Base-by-base conservation (phyloP, 2,888 invertebrate genomes). In the Zygothrica quintamaculata region DNA sequence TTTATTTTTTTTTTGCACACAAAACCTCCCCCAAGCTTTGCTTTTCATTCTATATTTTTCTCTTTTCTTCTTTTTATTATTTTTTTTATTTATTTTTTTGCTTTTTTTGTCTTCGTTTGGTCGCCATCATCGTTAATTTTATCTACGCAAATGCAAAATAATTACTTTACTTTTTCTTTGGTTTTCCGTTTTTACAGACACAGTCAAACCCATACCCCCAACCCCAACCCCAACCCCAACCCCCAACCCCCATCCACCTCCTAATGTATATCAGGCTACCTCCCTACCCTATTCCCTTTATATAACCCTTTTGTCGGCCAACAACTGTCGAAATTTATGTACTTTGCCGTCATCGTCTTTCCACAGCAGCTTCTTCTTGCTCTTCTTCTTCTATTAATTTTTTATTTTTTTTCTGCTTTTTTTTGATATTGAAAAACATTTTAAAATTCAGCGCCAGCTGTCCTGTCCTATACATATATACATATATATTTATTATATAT, bases 131-230 rank as follows among this genome's bases (percentile, higher is more conserved):
- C 87, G 81, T 86, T 84, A 80, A 86, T 82, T 80, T 84, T 86
- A 84, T 86, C 82, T 87, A 87, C 81, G 81, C 82, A 84, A 81
- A 82, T 87, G 82, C 87, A 81, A 81, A 82, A 82, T 82, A 82
- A 82, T 82, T 87, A 84, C 87, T 82, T 84, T 80, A 86, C 81
- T 85, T 86, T 84, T 82, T 86, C 87, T 82, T 84, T 80, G 84
- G 80, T 80, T 86, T 68, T 65, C 39, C 73, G 53, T 51, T 59
- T 69, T 40, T 18, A 29, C 46, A 26, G 6, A 29, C 29, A n/a
- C n/a, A n/a, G n/a, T n/a, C n/a, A n/a, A n/a, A n/a, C n/a, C n/a
- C n/a, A n/a, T 29, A 22, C 18, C 43, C 48, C 26, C 36, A 26
- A 29, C 33, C 33, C 29, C 43, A 46, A n/a, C 2, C 0, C 22